A percentile compares a stretch with the other conserved stretches of the same genome.
phyloP scores from a whole-genome alignment of 2,888 invertebrate species.

The Fragum whitleyi region DNA sequence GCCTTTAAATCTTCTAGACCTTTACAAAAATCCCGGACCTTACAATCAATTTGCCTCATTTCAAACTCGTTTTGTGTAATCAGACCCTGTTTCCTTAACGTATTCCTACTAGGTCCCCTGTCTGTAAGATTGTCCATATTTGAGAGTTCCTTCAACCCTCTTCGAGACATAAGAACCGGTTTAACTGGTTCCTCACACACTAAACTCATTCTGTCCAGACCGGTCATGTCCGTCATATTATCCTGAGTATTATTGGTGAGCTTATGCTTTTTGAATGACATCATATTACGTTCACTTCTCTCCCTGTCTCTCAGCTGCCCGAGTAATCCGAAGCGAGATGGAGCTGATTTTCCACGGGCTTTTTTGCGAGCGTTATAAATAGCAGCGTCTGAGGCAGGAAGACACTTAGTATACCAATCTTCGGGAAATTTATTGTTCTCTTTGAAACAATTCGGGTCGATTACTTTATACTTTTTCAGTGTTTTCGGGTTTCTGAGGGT shows the following conservation, averaged over 20 bases:
- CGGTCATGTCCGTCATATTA: conserved; percentile 25
- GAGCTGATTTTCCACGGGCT: conserved; percentile 59
- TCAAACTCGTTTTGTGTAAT: conserved; percentile 37
- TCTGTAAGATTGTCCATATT: conserved; percentile 64
- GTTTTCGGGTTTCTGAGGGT: conserved; percentile 50
- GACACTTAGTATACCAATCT: conserved; percentile 68
- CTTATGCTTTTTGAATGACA: conserved; percentile 40
- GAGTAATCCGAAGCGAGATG: conserved; percentile 52
- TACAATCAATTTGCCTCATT: conserved; percentile 36
- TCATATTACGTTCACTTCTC: conserved; percentile 44
- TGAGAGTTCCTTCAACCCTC: conserved; percentile 69
- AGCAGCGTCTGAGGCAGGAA: conserved; percentile 68
- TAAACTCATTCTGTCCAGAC: conserved; percentile 47
- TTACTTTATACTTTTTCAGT: conserved; percentile 43
- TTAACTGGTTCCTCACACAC: conserved; percentile 66
- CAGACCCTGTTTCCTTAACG: conserved; percentile 44
- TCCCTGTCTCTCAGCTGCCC: conserved; percentile 53
- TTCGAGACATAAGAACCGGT: conserved; percentile 69
- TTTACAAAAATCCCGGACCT: conserved; percentile 56
- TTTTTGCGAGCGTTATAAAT: conserved; percentile 58
- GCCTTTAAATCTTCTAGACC: conserved; percentile 48
- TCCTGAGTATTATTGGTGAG: conserved; percentile 26
- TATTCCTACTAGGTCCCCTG: conserved; percentile 65
- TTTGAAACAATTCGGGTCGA: conserved; percentile 51
- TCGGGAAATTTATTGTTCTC: conserved; percentile 63